Evolutionary conservation across 2,797 vertebrate species (phyloP).

Genomic region (Taenioides sp.): DNA sequence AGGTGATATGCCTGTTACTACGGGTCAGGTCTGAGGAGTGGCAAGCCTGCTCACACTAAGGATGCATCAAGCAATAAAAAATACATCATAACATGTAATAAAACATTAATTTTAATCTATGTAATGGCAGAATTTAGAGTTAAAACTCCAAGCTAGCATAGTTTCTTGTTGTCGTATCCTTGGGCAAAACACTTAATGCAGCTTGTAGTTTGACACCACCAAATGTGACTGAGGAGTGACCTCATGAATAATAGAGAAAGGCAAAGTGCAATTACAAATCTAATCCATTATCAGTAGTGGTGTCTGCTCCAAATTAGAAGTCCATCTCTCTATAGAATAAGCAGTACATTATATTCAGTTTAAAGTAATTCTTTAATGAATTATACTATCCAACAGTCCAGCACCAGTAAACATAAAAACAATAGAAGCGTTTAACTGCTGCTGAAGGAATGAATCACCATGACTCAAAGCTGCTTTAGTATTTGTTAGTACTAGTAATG

Average conservation of each 20-base stretch:
- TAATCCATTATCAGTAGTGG: constrained; percentile 3
- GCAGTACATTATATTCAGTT: constrained; percentile 12
- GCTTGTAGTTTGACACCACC: not conserved
- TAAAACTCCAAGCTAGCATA: no score
- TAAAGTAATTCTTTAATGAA: constrained; percentile 6
- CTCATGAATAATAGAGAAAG: not conserved
- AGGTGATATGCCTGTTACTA: no score
- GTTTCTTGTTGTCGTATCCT: not conserved
- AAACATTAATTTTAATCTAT: no score
- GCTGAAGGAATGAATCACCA: constrained; percentile 17
- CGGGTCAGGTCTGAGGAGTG: no score
- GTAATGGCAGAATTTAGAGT: no score
- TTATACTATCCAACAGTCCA: not conserved
- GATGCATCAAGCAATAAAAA: no score
- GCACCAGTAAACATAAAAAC: constrained; percentile 20
- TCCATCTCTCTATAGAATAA: not conserved
- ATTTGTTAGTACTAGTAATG: constrained; percentile 64
- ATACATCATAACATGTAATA: no score
- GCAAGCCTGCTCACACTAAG: no score
- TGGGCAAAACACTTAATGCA: not conserved
- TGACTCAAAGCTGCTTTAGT: constrained; percentile 62
- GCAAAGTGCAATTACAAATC: not conserved
- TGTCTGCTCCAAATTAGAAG: not conserved
- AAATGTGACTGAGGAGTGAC: not conserved
- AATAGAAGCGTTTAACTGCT: constrained; percentile 47